A percentile compares a stretch with the other conserved stretches of the same genome.
Conservation (phyloP, 2,113 vertebrate genomes). For the Pterophyllum scalare region DNA sequence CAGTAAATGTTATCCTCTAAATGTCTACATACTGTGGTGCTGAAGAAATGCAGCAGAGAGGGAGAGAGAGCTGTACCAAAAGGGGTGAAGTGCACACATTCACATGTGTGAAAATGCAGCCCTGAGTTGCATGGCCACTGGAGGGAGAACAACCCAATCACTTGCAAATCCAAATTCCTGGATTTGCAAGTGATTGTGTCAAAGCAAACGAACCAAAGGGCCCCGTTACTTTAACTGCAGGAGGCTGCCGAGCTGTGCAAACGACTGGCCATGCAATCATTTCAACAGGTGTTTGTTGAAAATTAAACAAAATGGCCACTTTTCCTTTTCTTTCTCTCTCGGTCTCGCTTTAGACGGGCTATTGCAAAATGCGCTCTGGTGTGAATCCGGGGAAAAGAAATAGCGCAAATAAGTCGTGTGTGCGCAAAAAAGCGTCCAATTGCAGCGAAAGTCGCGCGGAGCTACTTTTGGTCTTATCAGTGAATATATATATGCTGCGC, state of each 20-base stretch:
- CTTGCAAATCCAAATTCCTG: conserved; percentile 16
- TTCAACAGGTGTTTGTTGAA: conserved; percentile 73
- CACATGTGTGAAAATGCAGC: conserved; percentile 45
- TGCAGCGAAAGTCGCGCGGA: neutral
- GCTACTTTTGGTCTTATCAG: neutral
- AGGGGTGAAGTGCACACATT: conserved; percentile 50
- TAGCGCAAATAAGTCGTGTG: neutral
- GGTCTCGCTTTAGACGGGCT: neutral
- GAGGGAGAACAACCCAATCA: conserved; percentile 3
- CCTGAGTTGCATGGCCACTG: conserved; percentile 36
- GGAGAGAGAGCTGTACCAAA: conserved; percentile 35
- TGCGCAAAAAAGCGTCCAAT: conserved; percentile 4
- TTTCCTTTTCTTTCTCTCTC: neutral
- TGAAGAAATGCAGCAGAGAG: conserved; percentile 59
- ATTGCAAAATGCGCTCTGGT: conserved; percentile 3
- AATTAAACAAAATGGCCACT: conserved; percentile 66
- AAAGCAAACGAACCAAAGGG: conserved; percentile 17
- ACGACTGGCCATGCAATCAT: conserved; percentile 36
- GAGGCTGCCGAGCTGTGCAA: conserved; percentile 24
- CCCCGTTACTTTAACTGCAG: conserved; percentile 15
- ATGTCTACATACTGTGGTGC: conserved; percentile 15
- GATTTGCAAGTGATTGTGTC: conserved; percentile 8
- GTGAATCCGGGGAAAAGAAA: neutral
- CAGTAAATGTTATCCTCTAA: conserved; percentile 9
- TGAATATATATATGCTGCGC: conserved; percentile 58